A percentile compares a stretch with the other conserved stretches of the same genome.
Conservation (phyloP, 2,113 vertebrate genomes). For the Cranoglanis bouderius region DNA sequence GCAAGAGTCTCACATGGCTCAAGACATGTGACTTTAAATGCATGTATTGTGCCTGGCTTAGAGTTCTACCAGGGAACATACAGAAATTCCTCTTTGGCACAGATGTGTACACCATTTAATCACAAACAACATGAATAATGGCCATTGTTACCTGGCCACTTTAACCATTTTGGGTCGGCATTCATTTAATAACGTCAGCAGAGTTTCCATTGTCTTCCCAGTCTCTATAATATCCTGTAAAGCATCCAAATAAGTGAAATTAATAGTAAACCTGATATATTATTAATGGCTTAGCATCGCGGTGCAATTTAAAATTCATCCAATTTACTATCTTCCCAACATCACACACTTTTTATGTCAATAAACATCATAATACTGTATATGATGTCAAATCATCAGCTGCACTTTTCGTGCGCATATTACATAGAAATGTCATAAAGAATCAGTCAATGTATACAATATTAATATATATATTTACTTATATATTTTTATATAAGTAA, state of each 20-base stretch:
- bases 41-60: background rate
- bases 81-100: background rate
- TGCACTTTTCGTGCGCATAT: background rate
- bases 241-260: conserved; percentile 23
- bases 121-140: no score
- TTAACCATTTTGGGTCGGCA: conserved; percentile 81
- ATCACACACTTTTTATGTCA: background rate
- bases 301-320: background rate
- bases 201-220: conserved; percentile 77
- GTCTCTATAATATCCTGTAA: conserved; percentile 83
- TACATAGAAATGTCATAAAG: background rate
- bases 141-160: conserved; percentile 77
- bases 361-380: background rate
- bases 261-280: background rate
- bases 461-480: no score
- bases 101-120: background rate
- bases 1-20: background rate
- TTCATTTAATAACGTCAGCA: conserved; percentile 75
- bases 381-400: background rate
- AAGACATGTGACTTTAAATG: background rate
- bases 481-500: no score
- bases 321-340: background rate
- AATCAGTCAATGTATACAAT: no score
- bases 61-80: background rate
- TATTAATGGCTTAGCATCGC: background rate